These are phyloP conservation scores for Tretioscincus oriximinensis DNA, from an alignment of 2,113 vertebrate species.

Conservation along the genomic window DNA sequence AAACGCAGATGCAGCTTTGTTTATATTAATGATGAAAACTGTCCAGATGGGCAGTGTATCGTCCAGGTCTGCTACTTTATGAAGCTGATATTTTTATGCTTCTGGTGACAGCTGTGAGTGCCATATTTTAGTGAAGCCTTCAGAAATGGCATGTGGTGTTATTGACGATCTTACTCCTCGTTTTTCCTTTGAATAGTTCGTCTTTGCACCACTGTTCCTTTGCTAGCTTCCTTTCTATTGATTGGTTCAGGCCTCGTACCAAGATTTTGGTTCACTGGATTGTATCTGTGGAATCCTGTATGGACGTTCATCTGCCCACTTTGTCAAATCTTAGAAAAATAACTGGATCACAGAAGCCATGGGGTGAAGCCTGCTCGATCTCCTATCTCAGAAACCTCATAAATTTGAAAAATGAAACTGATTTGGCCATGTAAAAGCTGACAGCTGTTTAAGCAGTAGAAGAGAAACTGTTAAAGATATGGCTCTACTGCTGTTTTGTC, in stretches of 20 bases:
- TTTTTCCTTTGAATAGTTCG: not conserved
- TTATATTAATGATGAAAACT: not conserved
- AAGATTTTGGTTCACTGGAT: not conserved
- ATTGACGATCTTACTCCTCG: not conserved
- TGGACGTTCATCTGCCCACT: not conserved
- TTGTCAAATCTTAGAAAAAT: not conserved
- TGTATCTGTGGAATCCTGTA: not conserved
- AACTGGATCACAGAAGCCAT: not conserved
- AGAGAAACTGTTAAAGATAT: not conserved
- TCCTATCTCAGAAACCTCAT: not conserved
- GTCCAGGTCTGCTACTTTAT: not conserved
- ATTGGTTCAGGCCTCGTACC: not conserved
- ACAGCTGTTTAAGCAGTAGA: not conserved
- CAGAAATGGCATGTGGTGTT: not conserved
- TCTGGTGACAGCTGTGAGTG: not conserved
- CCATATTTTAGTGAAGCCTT: not conserved
- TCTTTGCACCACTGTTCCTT: not conserved
- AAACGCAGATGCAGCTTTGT: not conserved
- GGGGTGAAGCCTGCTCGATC: not conserved
- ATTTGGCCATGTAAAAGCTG: conserved; percentile 2
- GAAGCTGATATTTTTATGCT: not conserved
- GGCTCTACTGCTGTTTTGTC: not conserved
- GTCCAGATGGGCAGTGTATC: not conserved
- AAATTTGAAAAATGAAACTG: not conserved
- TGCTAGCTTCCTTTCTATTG: not conserved